These are phyloP conservation scores for Aythya baeri DNA, from an alignment of 2,113 vertebrate species.

Conservation along the genomic window DNA sequence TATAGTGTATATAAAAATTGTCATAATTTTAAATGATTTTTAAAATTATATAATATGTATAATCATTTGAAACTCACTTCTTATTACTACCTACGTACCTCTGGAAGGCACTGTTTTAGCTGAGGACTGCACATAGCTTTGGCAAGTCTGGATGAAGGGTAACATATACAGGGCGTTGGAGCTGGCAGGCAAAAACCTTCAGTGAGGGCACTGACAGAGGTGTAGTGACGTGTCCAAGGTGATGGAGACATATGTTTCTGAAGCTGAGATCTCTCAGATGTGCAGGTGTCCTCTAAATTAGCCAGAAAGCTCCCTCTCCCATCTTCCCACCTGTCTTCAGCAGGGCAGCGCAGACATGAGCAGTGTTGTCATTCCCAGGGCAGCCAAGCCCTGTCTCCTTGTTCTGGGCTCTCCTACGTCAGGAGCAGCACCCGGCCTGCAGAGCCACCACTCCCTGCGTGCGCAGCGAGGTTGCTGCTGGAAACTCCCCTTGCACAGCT, in stretches of 20 bases:
- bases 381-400: background rate
- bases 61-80: background rate
- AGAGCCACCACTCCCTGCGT: background rate
- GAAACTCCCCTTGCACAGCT: background rate
- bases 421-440: background rate
- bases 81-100: background rate
- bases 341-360: background rate
- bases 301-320: background rate
- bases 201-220: background rate
- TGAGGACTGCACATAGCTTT: background rate
- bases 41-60: background rate
- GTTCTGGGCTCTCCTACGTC: background rate
- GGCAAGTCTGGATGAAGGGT: background rate
- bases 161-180: background rate
- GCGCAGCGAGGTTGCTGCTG: accelerated
- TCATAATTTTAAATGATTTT: background rate
- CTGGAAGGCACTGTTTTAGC: background rate
- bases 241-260: accelerated
- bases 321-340: accelerated
- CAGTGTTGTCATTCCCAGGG: background rate
- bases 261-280: background rate
- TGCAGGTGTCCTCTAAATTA: background rate
- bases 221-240: background rate
- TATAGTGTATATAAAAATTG: background rate
- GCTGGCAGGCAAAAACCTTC: background rate